Evolutionary conservation across 2,888 invertebrate genomes (phyloP).

Genomic region (Pycnomerus fuliginosus): DNA sequence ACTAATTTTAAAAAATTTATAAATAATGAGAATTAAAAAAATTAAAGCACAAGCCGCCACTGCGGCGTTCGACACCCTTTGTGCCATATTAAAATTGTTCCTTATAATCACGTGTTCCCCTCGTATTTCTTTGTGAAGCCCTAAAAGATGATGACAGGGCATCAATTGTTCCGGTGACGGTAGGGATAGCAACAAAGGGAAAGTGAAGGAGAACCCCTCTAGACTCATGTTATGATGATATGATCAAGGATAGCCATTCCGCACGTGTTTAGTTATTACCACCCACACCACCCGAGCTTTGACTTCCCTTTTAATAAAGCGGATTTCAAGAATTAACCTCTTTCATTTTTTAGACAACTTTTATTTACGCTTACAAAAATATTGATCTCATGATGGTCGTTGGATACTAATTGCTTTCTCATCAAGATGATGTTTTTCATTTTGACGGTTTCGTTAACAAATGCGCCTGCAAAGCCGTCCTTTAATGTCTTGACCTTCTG

Average conservation of each 20-base stretch:
- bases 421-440: too few relatives aligned
- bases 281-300: conserved; percentile 14
- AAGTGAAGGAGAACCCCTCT: conserved; percentile 21
- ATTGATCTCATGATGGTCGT: too few relatives aligned
- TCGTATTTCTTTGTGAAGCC: conserved; percentile 19
- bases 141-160: conserved; percentile 25
- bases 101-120: conserved; percentile 26
- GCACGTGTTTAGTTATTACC: conserved; percentile 24
- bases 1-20: too few relatives aligned
- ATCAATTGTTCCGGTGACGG: conserved; percentile 28
- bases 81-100: conserved; percentile 23
- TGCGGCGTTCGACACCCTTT: conserved; percentile 23
- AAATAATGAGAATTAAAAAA: too few relatives aligned
- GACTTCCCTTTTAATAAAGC: too few relatives aligned
- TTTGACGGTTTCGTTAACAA: conserved; percentile 16
- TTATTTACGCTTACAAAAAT: too few relatives aligned
- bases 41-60: too few relatives aligned
- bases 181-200: conserved; percentile 25
- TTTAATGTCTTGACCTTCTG: conserved; percentile 19
- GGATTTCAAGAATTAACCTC: too few relatives aligned
- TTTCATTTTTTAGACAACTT: too few relatives aligned
- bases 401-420: too few relatives aligned
- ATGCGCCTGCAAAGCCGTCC: conserved; percentile 17
- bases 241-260: conserved; percentile 24
- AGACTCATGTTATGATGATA: conserved; percentile 22